Base-by-base conservation (phyloP, 1,140 invertebrate genomes). In the Tetraneura akinire region DNA sequence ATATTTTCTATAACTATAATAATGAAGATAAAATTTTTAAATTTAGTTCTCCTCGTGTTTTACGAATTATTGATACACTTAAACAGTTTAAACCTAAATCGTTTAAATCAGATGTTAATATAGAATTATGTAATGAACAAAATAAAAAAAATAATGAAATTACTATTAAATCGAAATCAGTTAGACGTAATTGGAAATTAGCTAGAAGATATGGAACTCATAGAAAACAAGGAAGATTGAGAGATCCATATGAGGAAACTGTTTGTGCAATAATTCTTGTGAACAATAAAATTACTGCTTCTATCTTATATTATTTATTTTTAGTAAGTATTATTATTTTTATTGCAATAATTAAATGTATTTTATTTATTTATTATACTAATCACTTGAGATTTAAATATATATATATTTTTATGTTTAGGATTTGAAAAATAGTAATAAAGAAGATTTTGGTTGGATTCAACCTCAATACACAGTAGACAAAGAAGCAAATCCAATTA, bases 181-280 rank as follows among this genome's bases (percentile, higher is more conserved):
- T 42, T 29, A 78, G 55, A 60, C 74, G 74, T 60, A 78, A 62
- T 60, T 78, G 74, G 74, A 78, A 78, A 78, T 60, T 78, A 78
- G 74, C 74, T 42, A 78, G 74, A 11, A 55, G 74, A 45, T 78
- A 78, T 78, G 74, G 74, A 60, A 78, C 74, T 29, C 74, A 78
- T 26, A 47, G 55, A 47, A 78, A 78, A 60, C 53, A 47, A 62
- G 74, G 55, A 18, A 14, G 74, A 45, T 45, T n/a, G 26, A 57
- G 55, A 62, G 53, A 60, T 47, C 11, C 42, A 10, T 45, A 57
- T n/a, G 74, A 78, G 62, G 93, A 95, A 84, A 89, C 91, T 21
- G 85, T 98, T 0, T 97, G 95, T 86, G 94, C 93, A 0, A 88
- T 98, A 29, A 90, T 98, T 62, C 96, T 97, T 87, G 92, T 96